Base-by-base conservation (phyloP, 2,113 vertebrate genomes). In the Melozone crissalis region DNA sequence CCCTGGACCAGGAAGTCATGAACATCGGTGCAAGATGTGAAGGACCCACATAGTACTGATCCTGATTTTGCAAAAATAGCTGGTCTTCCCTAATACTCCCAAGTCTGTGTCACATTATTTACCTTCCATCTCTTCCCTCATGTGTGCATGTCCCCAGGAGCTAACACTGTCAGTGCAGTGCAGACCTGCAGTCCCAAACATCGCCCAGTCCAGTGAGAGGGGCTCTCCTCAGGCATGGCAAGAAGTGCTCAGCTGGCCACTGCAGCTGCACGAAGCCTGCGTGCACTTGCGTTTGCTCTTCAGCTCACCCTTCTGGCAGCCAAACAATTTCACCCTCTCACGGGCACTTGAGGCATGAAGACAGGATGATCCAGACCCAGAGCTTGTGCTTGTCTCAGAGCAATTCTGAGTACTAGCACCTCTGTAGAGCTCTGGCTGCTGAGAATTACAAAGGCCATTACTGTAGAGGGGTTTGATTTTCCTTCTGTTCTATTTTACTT, bases 181-280 rank as follows among this genome's bases (percentile, higher is more conserved):
- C 39, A n/a, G 58, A 68, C 15, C n/a, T 83, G 20, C 43, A 58
- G 22, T 27, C 22, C 33, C 54, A 68, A 52, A 33, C 12, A 10
- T 23, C 16, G 10, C 37, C 15, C 28, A 81, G 30, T 4, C 7
- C 4, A 9, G 10, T 26, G 8, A 37, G 55, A 63, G 52, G 7
- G 2, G 14, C 9, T 44, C 26, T 58, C 31, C 62, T 51, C 0
- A 1, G 44, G 22, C 37, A 37, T 3, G 57, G 51, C 23, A 67
- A 43, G 39, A 14, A 71, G n/a, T 7, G 46, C 30, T 62, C 1
- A 0, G 26, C 30, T 46, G 55, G 15, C 28, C 37, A 19, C 58
- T 46, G 23, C 54, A 31, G 39, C 63, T 68, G 15, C 39, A 20
- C 0, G 0, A 55, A 63, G 35, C 22, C 49, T n/a, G 13, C 5